Base-by-base conservation (phyloP, 2,797 vertebrate species). In the Bovichtus variegatus region DNA sequence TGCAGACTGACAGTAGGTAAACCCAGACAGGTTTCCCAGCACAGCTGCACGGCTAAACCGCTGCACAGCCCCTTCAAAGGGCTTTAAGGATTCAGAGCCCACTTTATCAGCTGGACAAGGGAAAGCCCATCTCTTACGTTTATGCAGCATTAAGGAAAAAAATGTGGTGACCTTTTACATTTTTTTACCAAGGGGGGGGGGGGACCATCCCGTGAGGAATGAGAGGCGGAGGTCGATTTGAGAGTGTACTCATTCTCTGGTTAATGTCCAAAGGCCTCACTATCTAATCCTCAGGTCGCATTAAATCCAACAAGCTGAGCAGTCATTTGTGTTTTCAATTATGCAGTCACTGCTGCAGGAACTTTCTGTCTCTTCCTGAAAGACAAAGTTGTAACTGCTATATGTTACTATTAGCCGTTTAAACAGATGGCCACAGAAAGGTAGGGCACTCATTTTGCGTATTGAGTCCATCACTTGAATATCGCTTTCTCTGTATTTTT, bases 301-400 rank as follows among this genome's bases (percentile, higher is more conserved):
- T 95, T 95, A 95, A 95, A 95, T 95, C 92, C 92, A 92, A 87
- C 80, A 77, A 86, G 88, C 84, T 21, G 2, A 89, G 85, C 90
- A 87, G 88, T 91, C 87, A 87, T 93, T 95, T 92, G 91, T 95
- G 94, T 94, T 94, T 95, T 92, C 93, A 95, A 93, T 95, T 94
- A 95, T 82, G 80, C 66, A 80, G 89, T 78, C 69, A 57, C 49
- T 80, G 73, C 83, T 27, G 65, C 81, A 85, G 88, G 84, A 93
- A 92, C 92, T 68, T 44, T 65, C 59, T 60, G 79, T 74, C 81
- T 90, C 59, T 60, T 69, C 66, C 62, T 80, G 55, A 70, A 50
- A 82, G 77, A 71, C 49, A 65, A 74, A 74, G 13, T 65, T 78
- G 41, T 41, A 76, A 71, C 80, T 76, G 79, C 74, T 57, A 50